phyloP scores from a whole-genome alignment of 2,797 vertebrate species.

The Chromobotia macracanthus region DNA sequence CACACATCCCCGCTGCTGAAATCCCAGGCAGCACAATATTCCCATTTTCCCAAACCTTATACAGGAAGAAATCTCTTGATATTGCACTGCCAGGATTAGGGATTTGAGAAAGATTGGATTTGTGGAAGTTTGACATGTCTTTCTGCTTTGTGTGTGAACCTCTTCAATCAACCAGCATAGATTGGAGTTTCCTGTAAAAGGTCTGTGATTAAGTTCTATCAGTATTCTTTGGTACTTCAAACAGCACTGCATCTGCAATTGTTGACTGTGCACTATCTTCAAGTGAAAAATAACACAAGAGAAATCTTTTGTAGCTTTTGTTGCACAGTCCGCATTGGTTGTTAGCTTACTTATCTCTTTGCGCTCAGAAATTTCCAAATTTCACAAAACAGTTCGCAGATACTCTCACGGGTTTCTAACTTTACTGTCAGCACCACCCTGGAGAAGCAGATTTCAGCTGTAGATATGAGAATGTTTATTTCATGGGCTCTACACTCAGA shows the following conservation, averaged over 20 bases:
- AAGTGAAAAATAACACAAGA: too few relatives aligned
- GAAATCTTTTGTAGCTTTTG: not conserved
- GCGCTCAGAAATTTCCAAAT: not conserved
- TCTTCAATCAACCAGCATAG: slow-evolving; percentile 35
- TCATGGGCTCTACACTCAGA: slow-evolving; percentile 11
- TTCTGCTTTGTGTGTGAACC: slow-evolving; percentile 14
- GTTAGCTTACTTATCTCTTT: slow-evolving; percentile 24
- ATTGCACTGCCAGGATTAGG: slow-evolving; percentile 34
- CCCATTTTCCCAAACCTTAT: slow-evolving; percentile 28
- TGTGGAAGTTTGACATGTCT: slow-evolving; percentile 25
- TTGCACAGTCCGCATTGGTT: not conserved
- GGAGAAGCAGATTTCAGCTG: slow-evolving; percentile 17
- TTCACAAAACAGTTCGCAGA: slow-evolving; percentile 11
- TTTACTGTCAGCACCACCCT: slow-evolving; percentile 26
- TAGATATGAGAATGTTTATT: slow-evolving; percentile 22
- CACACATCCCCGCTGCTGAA: slow-evolving; percentile 29
- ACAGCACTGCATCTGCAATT: too few relatives aligned
- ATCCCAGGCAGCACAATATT: slow-evolving; percentile 35
- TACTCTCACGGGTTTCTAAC: slow-evolving; percentile 10
- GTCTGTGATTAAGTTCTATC: too few relatives aligned
- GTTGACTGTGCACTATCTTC: too few relatives aligned
- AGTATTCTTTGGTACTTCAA: too few relatives aligned
- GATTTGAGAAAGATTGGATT: slow-evolving; percentile 46
- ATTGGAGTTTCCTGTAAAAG: not conserved
- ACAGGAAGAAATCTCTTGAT: slow-evolving; percentile 22